Percentiles rank a stretch among this genome's conserved stretches.
Evolutionary conservation across 2,797 vertebrate genomes (phyloP).

Genomic region (Vespertilio murinus): DNA sequence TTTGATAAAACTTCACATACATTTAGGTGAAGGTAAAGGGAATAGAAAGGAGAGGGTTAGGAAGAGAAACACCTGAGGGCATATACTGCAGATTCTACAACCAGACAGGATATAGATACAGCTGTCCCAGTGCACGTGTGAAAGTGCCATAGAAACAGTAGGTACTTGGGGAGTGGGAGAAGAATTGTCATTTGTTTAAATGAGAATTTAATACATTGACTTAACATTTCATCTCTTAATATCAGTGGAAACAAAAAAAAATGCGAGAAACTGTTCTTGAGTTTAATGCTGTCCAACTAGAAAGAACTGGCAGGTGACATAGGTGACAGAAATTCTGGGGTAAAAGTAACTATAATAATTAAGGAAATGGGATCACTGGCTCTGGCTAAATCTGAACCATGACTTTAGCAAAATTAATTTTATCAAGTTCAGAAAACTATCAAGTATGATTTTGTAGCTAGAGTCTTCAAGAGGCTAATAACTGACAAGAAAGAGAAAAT

Average conservation of each 20-base stretch:
- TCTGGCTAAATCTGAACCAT: not conserved
- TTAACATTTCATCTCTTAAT: constrained; percentile 31
- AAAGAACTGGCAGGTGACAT: not conserved
- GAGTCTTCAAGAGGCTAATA: not conserved
- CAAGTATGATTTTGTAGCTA: not conserved
- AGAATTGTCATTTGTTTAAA: not conserved
- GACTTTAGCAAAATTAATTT: constrained; percentile 30
- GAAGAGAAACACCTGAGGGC: not conserved
- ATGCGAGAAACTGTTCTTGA: not conserved
- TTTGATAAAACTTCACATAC: not conserved
- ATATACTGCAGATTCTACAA: not conserved
- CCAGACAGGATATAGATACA: not conserved
- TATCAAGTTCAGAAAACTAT: constrained; percentile 16
- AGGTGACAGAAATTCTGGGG: not conserved
- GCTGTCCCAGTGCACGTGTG: not conserved
- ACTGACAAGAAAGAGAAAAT: constrained; percentile 21
- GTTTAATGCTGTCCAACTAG: not conserved
- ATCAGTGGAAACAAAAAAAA: not conserved
- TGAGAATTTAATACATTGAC: not conserved
- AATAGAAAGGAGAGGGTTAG: not conserved
- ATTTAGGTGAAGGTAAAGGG: constrained; percentile 17
- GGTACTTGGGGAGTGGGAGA: not conserved
- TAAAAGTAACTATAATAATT: not conserved
- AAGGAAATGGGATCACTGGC: not conserved
- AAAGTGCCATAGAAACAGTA: not conserved